Percentiles rank a stretch among this genome's conserved stretches.
Conservation (phyloP, 2,113 vertebrate species). For the Arizona elegans region DNA sequence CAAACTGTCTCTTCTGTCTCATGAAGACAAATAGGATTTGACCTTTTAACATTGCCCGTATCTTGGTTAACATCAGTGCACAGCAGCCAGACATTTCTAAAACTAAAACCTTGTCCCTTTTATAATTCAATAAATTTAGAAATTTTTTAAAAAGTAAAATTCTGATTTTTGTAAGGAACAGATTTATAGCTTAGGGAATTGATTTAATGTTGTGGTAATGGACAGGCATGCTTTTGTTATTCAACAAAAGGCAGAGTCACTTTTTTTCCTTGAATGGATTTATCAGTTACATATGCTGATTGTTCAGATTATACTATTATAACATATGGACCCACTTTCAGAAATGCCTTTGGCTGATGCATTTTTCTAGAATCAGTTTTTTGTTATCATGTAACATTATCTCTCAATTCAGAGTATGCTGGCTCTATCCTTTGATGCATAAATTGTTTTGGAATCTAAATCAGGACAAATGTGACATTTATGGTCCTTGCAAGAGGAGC, state of each 20-base stretch:
- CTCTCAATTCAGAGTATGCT: background rate
- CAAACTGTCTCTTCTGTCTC: background rate
- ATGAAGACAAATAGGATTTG: background rate
- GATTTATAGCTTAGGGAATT: background rate
- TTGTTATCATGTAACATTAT: background rate
- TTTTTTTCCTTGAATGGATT: background rate
- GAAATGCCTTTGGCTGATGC: background rate
- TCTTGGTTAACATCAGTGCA: background rate
- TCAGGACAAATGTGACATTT: background rate
- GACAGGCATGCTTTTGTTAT: background rate
- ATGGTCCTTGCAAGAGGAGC: too few species aligned
- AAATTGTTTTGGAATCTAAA: background rate
- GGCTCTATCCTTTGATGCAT: background rate
- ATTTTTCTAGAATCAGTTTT: background rate
- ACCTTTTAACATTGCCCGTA: background rate
- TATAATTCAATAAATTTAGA: background rate
- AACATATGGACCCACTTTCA: background rate
- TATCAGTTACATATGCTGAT: background rate
- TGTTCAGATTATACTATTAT: background rate
- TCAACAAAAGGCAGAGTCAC: background rate
- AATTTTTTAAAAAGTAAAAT: background rate
- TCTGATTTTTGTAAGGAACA: background rate
- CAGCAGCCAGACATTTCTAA: background rate
- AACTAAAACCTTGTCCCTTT: background rate
- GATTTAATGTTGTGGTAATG: background rate